Evolutionary conservation across 2,113 vertebrate genomes (phyloP).

Genomic region (Toxostoma redivivum): DNA sequence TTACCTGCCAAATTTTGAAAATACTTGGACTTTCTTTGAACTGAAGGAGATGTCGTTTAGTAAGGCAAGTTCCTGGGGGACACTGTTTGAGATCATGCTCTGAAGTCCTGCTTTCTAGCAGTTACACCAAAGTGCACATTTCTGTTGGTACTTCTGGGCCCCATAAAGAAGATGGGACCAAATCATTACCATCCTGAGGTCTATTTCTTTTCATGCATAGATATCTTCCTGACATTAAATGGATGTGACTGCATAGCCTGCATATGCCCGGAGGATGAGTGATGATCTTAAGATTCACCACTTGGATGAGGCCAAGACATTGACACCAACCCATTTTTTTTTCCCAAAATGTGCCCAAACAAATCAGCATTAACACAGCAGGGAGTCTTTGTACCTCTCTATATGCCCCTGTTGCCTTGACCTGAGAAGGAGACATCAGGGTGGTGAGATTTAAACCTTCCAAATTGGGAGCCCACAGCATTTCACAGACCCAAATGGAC

Average conservation of each 20-base stretch:
- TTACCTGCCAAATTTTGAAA: neutral
- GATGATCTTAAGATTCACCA: neutral
- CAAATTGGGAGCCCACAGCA: neutral
- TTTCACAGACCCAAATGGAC: neutral
- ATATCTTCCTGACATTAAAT: neutral
- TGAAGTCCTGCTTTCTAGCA: neutral
- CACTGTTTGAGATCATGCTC: fast-evolving
- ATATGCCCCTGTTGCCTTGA: neutral
- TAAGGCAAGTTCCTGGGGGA: neutral
- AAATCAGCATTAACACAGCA: neutral
- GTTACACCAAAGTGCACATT: neutral
- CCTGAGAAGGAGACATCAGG: neutral
- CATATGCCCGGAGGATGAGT: neutral
- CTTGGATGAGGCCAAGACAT: neutral
- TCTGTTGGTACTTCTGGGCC: neutral
- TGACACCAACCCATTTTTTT: neutral
- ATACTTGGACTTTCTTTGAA: neutral
- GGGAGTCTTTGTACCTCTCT: neutral
- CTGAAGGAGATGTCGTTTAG: neutral
- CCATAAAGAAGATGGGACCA: neutral
- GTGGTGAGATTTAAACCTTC: neutral
- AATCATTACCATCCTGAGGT: neutral
- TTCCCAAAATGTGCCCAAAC: neutral
- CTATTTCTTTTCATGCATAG: neutral
- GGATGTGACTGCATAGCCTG: neutral